A percentile compares a stretch with the other conserved stretches of the same genome.
These are phyloP conservation scores for Dryobotodes eremita DNA, from an alignment of 2,888 invertebrate species.

Conservation along the genomic window DNA sequence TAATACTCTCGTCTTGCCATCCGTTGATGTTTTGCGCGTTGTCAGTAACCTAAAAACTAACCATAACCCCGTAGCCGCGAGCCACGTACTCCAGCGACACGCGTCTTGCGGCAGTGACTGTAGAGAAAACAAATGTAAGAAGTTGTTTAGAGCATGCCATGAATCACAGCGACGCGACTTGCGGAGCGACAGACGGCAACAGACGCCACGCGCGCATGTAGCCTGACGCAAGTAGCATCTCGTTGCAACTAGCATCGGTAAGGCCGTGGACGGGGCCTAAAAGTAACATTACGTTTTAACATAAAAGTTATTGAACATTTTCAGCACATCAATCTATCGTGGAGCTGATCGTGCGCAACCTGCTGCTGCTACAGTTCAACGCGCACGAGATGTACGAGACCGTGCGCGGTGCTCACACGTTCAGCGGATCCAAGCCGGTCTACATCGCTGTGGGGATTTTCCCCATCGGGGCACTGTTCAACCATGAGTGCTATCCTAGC, in stretches of 20 bases:
- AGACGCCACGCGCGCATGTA: not conserved
- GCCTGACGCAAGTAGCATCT: not conserved
- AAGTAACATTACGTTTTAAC: not conserved
- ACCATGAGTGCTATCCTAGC: slow-evolving; percentile 96
- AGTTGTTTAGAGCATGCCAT: not conserved
- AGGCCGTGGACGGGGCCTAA: not conserved
- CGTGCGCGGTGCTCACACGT: slow-evolving; percentile 88
- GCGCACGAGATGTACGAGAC: slow-evolving; percentile 96
- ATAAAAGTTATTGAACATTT: slow-evolving; percentile 32
- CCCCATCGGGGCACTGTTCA: slow-evolving; percentile 94
- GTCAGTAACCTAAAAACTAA: not conserved
- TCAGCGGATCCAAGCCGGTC: slow-evolving; percentile 88
- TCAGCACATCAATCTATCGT: slow-evolving; percentile 86
- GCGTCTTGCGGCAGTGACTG: not conserved
- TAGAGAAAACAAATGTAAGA: not conserved
- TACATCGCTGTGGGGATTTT: slow-evolving; percentile 94
- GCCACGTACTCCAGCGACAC: not conserved
- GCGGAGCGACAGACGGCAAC: no score
- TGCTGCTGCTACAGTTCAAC: slow-evolving; percentile 95
- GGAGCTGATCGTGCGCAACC: slow-evolving; percentile 92
- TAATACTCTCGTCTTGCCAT: not conserved
- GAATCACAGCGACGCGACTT: not conserved
- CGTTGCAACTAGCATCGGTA: not conserved
- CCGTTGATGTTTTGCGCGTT: not conserved
- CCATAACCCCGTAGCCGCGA: not conserved